phyloP scores from a whole-genome alignment of 2,797 vertebrate species.

The Sphaeramia orbicularis region DNA sequence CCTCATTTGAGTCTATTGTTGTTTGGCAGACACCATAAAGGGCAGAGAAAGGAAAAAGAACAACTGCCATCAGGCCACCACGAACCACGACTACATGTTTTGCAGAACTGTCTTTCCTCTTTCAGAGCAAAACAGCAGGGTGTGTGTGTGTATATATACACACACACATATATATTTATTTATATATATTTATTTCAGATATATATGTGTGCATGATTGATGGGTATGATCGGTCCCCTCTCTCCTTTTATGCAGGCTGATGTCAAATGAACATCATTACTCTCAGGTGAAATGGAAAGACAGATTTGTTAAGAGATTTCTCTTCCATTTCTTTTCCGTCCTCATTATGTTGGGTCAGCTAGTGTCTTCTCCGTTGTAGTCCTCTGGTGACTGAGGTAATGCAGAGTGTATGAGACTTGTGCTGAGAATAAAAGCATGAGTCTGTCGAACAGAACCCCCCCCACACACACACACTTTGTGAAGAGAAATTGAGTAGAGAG shows the following conservation, averaged over 20 bases:
- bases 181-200: constrained; percentile 20
- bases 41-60: constrained; percentile 57
- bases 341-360: constrained; percentile 50
- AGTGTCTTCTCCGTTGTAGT: constrained; percentile 82
- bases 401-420: constrained; percentile 87
- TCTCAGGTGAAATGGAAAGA: constrained; percentile 67
- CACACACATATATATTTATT: constrained; percentile 10
- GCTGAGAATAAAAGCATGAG: constrained; percentile 86
- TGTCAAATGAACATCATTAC: constrained; percentile 60
- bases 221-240: constrained; percentile 83
- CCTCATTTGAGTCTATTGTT: constrained; percentile 68
- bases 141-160: constrained; percentile 38
- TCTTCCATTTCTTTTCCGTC: constrained; percentile 54
- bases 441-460: constrained; percentile 76
- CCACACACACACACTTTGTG: constrained; percentile 77
- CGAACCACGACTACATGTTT: constrained; percentile 59
- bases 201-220: constrained; percentile 80
- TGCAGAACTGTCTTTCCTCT: constrained; percentile 61
- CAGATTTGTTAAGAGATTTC: constrained; percentile 56
- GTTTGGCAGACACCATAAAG: constrained; percentile 74
- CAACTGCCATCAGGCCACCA: constrained; percentile 65
- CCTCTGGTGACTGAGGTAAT: constrained; percentile 87
- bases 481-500: constrained; percentile 80
- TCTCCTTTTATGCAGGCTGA: constrained; percentile 65
- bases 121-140: constrained; percentile 58